Conservation (phyloP, 2,888 invertebrate species). For the Meiosimyza decipiens region DNA sequence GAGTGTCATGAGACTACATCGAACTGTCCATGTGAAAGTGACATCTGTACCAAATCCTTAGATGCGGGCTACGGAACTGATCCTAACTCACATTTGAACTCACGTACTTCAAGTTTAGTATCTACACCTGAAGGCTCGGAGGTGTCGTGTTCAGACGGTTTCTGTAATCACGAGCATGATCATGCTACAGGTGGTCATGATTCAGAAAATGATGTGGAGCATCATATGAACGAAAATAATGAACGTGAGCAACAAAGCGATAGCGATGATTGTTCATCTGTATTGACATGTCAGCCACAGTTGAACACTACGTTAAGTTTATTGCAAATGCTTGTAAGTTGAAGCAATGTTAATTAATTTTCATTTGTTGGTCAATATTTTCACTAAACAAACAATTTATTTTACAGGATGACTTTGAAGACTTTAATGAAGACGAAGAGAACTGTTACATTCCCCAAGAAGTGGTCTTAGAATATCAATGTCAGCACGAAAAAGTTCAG, state of each 20-base stretch:
- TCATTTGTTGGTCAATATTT: neutral
- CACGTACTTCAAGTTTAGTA: slow-evolving; percentile 79
- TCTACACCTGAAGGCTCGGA: slow-evolving; percentile 92
- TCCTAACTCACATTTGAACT: slow-evolving; percentile 71
- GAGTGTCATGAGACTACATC: slow-evolving; percentile 56
- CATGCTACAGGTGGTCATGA: slow-evolving; percentile 49
- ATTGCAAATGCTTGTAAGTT: slow-evolving; percentile 82
- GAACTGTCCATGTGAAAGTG: slow-evolving; percentile 69
- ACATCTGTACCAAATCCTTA: slow-evolving; percentile 56
- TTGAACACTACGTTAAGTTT: slow-evolving; percentile 65
- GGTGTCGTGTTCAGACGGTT: slow-evolving; percentile 88
- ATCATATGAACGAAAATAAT: slow-evolving; percentile 37
- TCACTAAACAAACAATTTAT: neutral
- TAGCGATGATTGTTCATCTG: slow-evolving; percentile 47
- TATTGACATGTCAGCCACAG: slow-evolving; percentile 45
- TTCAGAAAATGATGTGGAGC: slow-evolving; percentile 44
- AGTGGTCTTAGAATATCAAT: slow-evolving; percentile 88
- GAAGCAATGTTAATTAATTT: neutral
- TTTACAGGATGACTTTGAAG: slow-evolving; percentile 79
- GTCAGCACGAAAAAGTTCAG: slow-evolving; percentile 79
- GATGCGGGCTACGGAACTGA: slow-evolving; percentile 93
- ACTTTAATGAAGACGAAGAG: slow-evolving; percentile 78
- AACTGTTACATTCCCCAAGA: slow-evolving; percentile 85
- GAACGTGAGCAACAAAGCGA: slow-evolving; percentile 41
- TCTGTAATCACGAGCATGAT: slow-evolving; percentile 79